Evolutionary conservation across 2,113 vertebrate species (phyloP).

Genomic region (Crotalus tigris): DNA sequence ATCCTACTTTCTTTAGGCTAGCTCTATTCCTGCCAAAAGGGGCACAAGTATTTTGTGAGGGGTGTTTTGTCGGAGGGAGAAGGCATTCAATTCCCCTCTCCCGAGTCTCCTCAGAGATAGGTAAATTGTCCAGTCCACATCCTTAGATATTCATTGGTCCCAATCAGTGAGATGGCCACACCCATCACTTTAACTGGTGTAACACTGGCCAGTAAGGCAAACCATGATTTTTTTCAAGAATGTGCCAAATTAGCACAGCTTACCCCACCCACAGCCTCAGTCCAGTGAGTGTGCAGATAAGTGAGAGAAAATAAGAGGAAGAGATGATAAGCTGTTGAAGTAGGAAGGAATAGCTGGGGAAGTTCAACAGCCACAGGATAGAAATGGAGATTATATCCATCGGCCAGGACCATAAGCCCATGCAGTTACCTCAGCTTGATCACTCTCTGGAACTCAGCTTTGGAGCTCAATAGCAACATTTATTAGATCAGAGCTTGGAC

Average conservation of each 20-base stretch:
- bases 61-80: neutral
- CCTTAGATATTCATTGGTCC: neutral
- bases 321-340: neutral
- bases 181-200: neutral
- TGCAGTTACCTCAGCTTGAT: neutral
- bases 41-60: neutral
- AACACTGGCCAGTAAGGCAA: neutral
- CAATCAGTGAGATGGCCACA: neutral
- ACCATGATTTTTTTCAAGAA: neutral
- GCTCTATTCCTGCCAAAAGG: neutral
- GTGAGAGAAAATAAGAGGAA: neutral
- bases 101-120: neutral
- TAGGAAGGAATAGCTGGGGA: neutral
- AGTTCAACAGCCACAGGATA: neutral
- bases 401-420: neutral
- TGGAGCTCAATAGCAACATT: neutral
- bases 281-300: neutral
- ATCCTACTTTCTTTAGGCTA: neutral
- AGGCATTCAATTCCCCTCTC: neutral
- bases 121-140: neutral
- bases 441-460: neutral
- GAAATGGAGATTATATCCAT: neutral
- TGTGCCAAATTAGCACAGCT: neutral
- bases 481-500: neutral
- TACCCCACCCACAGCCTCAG: neutral